Base-by-base conservation (phyloP, 2,113 vertebrate genomes). In the Catharus bicknelli region DNA sequence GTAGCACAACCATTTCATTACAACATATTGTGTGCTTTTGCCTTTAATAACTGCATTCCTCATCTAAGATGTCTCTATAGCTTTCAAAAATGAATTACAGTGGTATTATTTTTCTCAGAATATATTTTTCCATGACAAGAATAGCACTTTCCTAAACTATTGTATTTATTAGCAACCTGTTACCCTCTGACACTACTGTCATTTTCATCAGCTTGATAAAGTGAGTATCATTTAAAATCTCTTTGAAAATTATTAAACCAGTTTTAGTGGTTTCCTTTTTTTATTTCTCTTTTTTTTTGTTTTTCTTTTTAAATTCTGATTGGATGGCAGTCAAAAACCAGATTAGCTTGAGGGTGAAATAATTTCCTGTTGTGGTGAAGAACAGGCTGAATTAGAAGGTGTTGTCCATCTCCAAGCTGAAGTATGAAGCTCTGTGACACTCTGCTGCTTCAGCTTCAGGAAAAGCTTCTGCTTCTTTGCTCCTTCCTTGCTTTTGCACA, bases 1-100 rank as follows among this genome's bases (percentile, higher is more conserved):
- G 96, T 80, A 97, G 97, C 96, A 94, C 97, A 98, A 97, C 97
- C 97, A 97, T 98, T 98, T 98, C 97, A 98, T 98, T 98, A 98
- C 98, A 97, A 90, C 97, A 96, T 97, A 97, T 96, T 97, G 98
- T 97, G 96, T 97, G 96, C 96, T 98, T 97, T 97, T 98, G 95
- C 94, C 96, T 98, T 96, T 97, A 98, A 97, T 98, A 98, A 98
- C 98, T 97, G 96, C 96, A 97, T 97, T 97, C 96, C 92, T 98
- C 97, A 97, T 97, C 96, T 87, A 94, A 94, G 95, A 94, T 97
- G 96, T 97, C 97, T 98, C 97, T 94, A 13, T 95, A 97, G 97
- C 97, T 97, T 97, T 98, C 97, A 91, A 63, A 98, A 98, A 97
- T 97, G 97, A 98, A 98, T 98, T 98, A 97, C 93, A 87, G 93